A percentile compares a stretch with the other conserved stretches of the same genome.
Conservation (phyloP, 2,113 vertebrate species). For the Neopipo cinnamomea region DNA sequence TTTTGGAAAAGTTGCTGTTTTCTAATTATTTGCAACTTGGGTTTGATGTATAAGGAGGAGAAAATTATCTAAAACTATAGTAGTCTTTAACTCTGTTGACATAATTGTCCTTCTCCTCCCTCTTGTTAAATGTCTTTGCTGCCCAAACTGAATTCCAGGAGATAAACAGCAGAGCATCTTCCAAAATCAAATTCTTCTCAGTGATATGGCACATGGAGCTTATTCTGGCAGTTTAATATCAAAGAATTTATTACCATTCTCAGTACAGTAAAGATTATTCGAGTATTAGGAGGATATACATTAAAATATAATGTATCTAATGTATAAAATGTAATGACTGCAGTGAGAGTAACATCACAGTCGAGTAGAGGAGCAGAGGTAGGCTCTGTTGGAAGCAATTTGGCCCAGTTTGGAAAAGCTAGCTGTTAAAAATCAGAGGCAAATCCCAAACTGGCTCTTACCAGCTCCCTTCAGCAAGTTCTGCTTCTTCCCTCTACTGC, state of each 20-base stretch:
- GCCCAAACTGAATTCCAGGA: not conserved
- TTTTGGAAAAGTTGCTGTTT: not conserved
- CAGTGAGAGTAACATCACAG: slow-evolving; percentile 12
- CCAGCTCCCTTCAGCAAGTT: not conserved
- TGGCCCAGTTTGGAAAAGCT: slow-evolving; percentile 34
- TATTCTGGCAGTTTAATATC: not conserved
- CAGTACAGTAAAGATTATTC: slow-evolving; percentile 19
- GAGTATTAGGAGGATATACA: slow-evolving; percentile 38
- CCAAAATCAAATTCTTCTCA: not conserved
- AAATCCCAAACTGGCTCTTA: slow-evolving; percentile 15
- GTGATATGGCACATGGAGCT: not conserved
- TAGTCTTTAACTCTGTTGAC: not conserved
- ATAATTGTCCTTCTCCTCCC: not conserved
- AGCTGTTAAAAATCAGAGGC: not conserved
- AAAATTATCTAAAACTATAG: not conserved
- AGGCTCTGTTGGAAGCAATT: slow-evolving; percentile 34
- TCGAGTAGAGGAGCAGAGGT: slow-evolving; percentile 5
- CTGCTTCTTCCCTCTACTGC: not conserved
- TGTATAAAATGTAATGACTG: slow-evolving; percentile 12
- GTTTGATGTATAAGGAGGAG: not conserved
- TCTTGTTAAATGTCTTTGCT: not conserved
- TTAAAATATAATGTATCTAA: slow-evolving; percentile 37
- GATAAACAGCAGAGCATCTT: not conserved
- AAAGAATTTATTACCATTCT: not conserved
- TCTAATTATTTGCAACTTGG: not conserved